Percentiles rank a stretch among this genome's conserved stretches.
Conservation (phyloP, 1,140 invertebrate species). For the Drosophila tani region DNA sequence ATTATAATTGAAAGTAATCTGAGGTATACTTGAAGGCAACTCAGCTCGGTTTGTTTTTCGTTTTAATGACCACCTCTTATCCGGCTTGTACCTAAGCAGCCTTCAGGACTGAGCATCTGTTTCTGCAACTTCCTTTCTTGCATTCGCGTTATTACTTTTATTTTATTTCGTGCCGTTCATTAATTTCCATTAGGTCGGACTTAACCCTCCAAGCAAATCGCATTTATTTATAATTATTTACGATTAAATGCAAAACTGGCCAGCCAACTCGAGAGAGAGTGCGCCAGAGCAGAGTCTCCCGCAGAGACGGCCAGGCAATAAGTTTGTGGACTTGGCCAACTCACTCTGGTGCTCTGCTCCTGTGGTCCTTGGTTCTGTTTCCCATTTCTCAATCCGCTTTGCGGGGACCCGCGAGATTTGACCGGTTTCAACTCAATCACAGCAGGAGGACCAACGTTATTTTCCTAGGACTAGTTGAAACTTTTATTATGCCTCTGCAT, state of each 20-base stretch:
- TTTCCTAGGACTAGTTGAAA: constrained; percentile 66
- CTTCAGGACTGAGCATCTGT: constrained; percentile 22
- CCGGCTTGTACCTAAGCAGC: constrained; percentile 18
- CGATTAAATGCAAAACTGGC: constrained; percentile 68
- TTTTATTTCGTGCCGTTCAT: constrained; percentile 44
- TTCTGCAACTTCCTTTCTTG: constrained; percentile 3
- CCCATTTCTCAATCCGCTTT: constrained; percentile 52
- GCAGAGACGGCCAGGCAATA: constrained; percentile 60
- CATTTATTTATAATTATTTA: constrained; percentile 81
- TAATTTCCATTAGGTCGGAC: constrained; percentile 66
- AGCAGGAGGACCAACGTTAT: constrained; percentile 72
- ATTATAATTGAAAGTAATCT: constrained; percentile 47
- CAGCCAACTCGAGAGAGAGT: constrained; percentile 22
- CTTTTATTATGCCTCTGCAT: constrained; percentile 62
- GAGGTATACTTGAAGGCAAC: constrained; percentile 24
- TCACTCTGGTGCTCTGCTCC: constrained; percentile 5
- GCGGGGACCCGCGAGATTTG: constrained; percentile 65
- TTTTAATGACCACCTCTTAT: constrained; percentile 26
- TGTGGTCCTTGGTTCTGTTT: constrained; percentile 20
- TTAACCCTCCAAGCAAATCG: constrained; percentile 48
- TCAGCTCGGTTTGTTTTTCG: constrained; percentile 25
- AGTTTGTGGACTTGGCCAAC: constrained; percentile 51
- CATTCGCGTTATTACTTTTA: constrained; percentile 35
- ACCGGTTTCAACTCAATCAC: constrained; percentile 77
- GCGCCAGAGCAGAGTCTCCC: constrained; percentile 11